phyloP scores from a whole-genome alignment of 2,113 vertebrate genomes.

The Gobiocypris rarus region DNA sequence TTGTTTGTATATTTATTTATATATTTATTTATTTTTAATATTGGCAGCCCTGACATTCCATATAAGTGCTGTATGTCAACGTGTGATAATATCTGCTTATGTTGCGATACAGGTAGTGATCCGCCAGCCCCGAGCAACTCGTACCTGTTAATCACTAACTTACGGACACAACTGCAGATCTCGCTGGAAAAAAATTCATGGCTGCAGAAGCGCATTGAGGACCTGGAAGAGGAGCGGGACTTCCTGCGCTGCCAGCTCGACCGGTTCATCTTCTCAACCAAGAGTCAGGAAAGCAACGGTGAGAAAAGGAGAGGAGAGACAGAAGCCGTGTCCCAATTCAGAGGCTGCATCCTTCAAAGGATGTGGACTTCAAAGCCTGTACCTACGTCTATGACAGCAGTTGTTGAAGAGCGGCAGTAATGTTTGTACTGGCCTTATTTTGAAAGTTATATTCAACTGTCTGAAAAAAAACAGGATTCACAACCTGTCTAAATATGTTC shows the following conservation, averaged over 20 bases:
- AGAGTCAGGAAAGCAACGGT: slow-evolving; percentile 76
- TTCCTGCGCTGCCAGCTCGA: slow-evolving; percentile 88
- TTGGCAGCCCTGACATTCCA: too few species aligned
- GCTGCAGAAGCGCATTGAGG: slow-evolving; percentile 89
- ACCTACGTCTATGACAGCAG: too few species aligned
- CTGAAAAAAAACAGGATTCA: too few species aligned
- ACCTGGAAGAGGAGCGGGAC: slow-evolving; percentile 89
- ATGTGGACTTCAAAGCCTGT: too few species aligned
- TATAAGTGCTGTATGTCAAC: neutral
- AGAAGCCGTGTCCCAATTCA: too few species aligned
- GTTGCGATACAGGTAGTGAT: slow-evolving; percentile 57
- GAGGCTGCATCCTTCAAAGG: too few species aligned
- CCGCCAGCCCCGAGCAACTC: slow-evolving; percentile 74
- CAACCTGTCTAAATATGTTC: too few species aligned
- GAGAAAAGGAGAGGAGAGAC: slow-evolving; percentile 57
- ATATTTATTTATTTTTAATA: too few species aligned
- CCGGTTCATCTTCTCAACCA: slow-evolving; percentile 87
- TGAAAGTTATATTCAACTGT: too few species aligned
- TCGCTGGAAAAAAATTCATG: slow-evolving; percentile 89
- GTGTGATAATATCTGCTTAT: slow-evolving; percentile 5
- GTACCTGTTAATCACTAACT: slow-evolving; percentile 79
- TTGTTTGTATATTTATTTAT: too few species aligned
- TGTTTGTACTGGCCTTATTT: too few species aligned
- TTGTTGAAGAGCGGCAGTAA: too few species aligned
- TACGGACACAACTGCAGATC: slow-evolving; percentile 88